Evolutionary conservation across 35 echinoderm and acorn worm genomes (phyloP), one percentile per base, ranked within the genome.

Genomic region (Apostichopus californicus): DNA sequence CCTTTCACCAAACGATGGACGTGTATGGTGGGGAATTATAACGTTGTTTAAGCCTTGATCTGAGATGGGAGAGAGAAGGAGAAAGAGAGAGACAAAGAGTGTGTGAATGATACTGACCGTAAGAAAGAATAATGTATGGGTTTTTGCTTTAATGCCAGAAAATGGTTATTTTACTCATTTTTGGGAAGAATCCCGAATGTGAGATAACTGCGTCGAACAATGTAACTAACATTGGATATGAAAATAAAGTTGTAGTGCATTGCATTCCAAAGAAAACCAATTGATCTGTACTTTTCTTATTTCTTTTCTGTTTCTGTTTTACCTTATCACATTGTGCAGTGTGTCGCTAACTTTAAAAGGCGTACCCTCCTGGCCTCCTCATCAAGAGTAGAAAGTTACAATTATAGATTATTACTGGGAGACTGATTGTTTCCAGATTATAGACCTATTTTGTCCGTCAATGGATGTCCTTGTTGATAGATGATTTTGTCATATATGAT

Each of bases 171-270:
- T 58, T 5, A 17, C 55, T 85, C 34, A 46, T 56, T 59, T 9
- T 17, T 56, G 54, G 55, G 8, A 59, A 85, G 55, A 59, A 58
- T 85, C 9, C 81, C 23, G 55, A 59, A 58, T 21, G 21, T 60
- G 56, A 60, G 24, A 85, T 58, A 59, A 58, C 11, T 75, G 71
- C 71, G 6, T n/a, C 5, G 6, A 24, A 20, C 71, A 75, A 75
- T 20, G 20, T 8, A 9, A 12, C 7, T 8, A 24, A 75, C 34
- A 18, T 20, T 75, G 15, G 71, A 20, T 75, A 75, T 75, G n/a
- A 77, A 13, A 24, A 55, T 15, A 17, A 85, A n/a, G 81, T 57
- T 85, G 54, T 58, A 85, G 81, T 85, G 81, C 81, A 85, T 85
- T 85, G 81, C 81, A 85, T 85, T 85, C 81, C 81, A 85, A 60